phyloP scores from a whole-genome alignment of 2,113 vertebrate genomes.

The Hippopotamus amphibius region DNA sequence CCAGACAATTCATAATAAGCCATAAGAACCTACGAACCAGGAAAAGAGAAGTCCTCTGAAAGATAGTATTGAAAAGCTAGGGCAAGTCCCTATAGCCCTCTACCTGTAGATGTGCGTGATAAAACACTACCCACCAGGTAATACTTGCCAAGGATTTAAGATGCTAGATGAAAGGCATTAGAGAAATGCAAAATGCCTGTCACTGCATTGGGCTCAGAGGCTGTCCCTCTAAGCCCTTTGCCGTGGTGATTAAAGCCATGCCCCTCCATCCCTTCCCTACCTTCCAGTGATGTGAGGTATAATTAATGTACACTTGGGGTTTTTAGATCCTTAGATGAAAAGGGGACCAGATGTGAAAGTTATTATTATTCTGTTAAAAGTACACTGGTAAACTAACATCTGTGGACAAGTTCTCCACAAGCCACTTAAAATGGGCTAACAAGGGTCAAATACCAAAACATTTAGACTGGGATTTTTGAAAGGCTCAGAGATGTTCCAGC shows the following conservation, averaged over 20 bases:
- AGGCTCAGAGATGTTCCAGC: background rate
- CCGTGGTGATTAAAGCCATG: conserved; percentile 55
- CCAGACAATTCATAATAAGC: background rate
- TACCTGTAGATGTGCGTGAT: background rate
- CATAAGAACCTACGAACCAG: background rate
- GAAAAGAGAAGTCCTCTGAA: background rate
- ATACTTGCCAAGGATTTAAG: background rate
- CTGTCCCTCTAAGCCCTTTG: background rate
- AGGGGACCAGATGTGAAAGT: conserved; percentile 63
- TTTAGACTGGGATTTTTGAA: background rate
- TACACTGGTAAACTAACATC: conserved; percentile 29
- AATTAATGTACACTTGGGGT: conserved; percentile 62
- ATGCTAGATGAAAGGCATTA: conserved; percentile 37
- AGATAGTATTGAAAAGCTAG: background rate
- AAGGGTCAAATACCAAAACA: background rate
- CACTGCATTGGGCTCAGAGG: background rate
- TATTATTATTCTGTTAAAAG: conserved; percentile 76
- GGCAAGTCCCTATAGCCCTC: background rate
- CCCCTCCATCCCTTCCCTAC: conserved; percentile 23
- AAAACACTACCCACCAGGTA: conserved; percentile 2
- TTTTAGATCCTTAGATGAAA: conserved; percentile 74
- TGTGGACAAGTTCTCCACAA: background rate
- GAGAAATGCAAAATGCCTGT: background rate
- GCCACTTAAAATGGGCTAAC: conserved; percentile 27
- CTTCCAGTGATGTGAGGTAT: conserved; percentile 52